These are phyloP conservation scores for Diorhabda carinulata DNA, from an alignment of 1,140 invertebrate species.

Conservation along the genomic window DNA sequence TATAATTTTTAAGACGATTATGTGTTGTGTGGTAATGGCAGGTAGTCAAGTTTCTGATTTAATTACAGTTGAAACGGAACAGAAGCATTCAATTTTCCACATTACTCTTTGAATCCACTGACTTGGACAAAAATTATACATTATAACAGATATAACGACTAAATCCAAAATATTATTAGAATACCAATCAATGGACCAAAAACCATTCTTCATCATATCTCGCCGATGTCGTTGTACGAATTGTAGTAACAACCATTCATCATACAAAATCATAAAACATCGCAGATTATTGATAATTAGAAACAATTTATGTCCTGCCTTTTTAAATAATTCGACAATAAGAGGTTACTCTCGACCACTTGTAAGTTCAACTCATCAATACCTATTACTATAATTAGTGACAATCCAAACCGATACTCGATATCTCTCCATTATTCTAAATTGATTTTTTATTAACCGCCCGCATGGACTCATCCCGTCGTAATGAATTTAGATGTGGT, in stretches of 20 bases:
- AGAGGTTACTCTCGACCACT: neutral
- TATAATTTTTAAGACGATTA: neutral
- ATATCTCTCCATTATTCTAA: conserved; percentile 10
- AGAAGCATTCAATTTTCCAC: neutral
- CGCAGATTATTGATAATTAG: too few relatives aligned
- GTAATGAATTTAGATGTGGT: too few relatives aligned
- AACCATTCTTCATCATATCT: neutral
- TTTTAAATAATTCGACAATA: neutral
- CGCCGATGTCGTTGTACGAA: neutral
- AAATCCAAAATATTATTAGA: neutral
- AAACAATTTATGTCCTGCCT: too few relatives aligned
- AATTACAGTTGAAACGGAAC: neutral
- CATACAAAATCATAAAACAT: neutral
- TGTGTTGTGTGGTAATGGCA: neutral
- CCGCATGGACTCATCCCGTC: conserved; percentile 4
- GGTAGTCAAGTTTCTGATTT: neutral
- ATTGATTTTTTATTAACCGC: conserved; percentile 16
- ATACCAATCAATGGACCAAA: neutral
- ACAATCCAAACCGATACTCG: conserved; percentile 8
- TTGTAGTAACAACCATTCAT: neutral
- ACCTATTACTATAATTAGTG: conserved; percentile 8
- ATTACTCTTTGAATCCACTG: neutral
- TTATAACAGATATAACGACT: neutral
- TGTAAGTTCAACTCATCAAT: conserved; percentile 9
- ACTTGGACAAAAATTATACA: neutral